phyloP scores from a whole-genome alignment of 2,797 vertebrate genomes.

The Thaleichthys pacificus region DNA sequence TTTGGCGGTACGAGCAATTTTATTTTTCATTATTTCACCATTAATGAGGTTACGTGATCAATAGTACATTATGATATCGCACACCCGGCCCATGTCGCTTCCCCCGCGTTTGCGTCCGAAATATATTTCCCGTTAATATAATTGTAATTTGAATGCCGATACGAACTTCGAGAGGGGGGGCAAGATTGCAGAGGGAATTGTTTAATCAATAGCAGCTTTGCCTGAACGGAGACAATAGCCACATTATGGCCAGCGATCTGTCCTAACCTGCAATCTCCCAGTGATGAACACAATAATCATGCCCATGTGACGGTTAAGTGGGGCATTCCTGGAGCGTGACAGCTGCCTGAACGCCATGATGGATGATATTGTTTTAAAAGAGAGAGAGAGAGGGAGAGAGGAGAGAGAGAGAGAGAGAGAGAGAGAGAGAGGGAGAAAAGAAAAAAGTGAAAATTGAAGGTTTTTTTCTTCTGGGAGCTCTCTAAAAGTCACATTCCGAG shows the following conservation, averaged over 20 bases:
- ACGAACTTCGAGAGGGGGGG: neutral
- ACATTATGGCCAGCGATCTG: constrained; percentile 47
- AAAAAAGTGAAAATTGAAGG: constrained; percentile 67
- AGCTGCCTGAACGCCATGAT: constrained; percentile 70
- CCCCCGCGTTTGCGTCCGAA: constrained; percentile 13
- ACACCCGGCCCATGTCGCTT: constrained; percentile 12
- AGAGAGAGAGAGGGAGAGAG: no score
- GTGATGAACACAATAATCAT: constrained; percentile 68
- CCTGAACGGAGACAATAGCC: constrained; percentile 50
- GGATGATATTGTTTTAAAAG: constrained; percentile 79
- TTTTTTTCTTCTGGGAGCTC: constrained; percentile 26
- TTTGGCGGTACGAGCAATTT: constrained; percentile 30
- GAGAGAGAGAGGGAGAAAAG: no score
- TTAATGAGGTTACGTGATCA: constrained; percentile 46
- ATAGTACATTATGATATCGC: constrained; percentile 38
- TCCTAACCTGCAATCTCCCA: constrained; percentile 48
- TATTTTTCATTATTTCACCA: constrained; percentile 35
- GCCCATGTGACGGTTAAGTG: constrained; percentile 69
- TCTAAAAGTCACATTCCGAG: constrained; percentile 63
- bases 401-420: constrained; percentile 7
- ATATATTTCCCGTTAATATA: constrained; percentile 38
- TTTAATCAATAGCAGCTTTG: constrained; percentile 47
- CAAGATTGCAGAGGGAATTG: neutral
- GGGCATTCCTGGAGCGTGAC: constrained; percentile 55
- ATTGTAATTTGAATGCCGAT: constrained; percentile 49